phyloP scores from a whole-genome alignment of 2,888 invertebrate species.

The Melinaea menophilus region DNA sequence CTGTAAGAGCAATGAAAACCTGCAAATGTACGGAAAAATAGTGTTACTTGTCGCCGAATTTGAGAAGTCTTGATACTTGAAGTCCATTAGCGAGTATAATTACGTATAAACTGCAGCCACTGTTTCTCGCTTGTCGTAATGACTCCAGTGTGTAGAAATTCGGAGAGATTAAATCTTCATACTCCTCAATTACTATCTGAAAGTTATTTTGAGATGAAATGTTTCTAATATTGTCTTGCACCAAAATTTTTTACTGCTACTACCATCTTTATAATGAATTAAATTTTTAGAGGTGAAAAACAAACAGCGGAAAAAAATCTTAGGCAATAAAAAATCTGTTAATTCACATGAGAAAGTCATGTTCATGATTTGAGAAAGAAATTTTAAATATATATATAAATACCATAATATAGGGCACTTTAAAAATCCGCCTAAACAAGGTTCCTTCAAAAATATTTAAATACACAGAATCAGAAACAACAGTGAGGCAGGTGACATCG shows the following conservation, averaged over 20 bases:
- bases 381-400: slow-evolving; percentile 2
- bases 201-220: slow-evolving; percentile 15
- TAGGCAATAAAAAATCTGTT: background rate
- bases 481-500: slow-evolving; percentile 69
- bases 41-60: slow-evolving; percentile 82
- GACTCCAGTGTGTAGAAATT: slow-evolving; percentile 77
- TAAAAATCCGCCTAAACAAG: slow-evolving; percentile 64
- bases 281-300: background rate
- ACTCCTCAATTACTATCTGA: slow-evolving; percentile 78
- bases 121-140: slow-evolving; percentile 76
- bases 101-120: slow-evolving; percentile 84
- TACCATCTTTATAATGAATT: no score
- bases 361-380: no score
- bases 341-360: no score
- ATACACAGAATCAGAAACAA: slow-evolving; percentile 76
- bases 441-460: slow-evolving; percentile 70
- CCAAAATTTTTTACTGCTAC: no score
- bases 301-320: background rate
- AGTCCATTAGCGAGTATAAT: slow-evolving; percentile 84
- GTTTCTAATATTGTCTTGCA: no score
- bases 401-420: slow-evolving; percentile 76
- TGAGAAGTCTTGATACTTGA: slow-evolving; percentile 81
- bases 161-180: slow-evolving; percentile 82
- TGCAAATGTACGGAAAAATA: background rate
- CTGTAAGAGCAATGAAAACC: background rate